Evolutionary conservation across 2,113 vertebrate genomes (phyloP), one percentile per base, ranked within the genome.

Genomic region (Bungarus multicinctus): DNA sequence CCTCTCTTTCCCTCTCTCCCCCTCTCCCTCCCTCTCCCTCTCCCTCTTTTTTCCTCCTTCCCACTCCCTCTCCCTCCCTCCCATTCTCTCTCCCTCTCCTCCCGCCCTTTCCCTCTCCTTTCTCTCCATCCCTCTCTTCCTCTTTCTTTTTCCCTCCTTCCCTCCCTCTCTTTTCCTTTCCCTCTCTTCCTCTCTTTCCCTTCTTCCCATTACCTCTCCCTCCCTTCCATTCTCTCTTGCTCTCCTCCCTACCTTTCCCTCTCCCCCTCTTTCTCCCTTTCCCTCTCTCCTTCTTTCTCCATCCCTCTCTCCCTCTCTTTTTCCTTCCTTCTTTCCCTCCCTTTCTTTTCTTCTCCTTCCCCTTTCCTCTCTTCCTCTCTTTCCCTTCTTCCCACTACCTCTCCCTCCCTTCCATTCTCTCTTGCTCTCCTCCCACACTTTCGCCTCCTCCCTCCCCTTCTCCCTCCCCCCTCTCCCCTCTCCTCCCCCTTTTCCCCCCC

Each of bases 261-360:
- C 54, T 20, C 54, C 18, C 2, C 6, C 5, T 1, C 5, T 22
- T 5, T 0, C 55, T 2, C 11, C 7, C 1, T 5, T 0, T 23
- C 7, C 2, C 55, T 2, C 0, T 2, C 55, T 3, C 23, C 1
- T 20, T 7, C 57, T 2, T 6, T 0, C 22, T 0, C 18, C 0
- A 1, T 0, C 4, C 4, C 5, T 22, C 5, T 0, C 0, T 0
- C 1, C 5, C 18, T 5, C n/a, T n/a, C n/a, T n/a, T n/a, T 4
- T 4, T 45, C 45, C 45, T 4, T 45, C 45, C 45, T 47, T 47
- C 45, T 47, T 7, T 47, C 45, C 47, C 47, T 47, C 47, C 7
- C 47, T 1, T 8, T 7, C 47, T 8, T 5, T 47, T 7, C 47
- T 8, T 8, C 45, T 1, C 45, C 4, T 3, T 45, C 43, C 5